phyloP scores from a whole-genome alignment of 2,797 vertebrate species.

The Sebastes paucispinis region DNA sequence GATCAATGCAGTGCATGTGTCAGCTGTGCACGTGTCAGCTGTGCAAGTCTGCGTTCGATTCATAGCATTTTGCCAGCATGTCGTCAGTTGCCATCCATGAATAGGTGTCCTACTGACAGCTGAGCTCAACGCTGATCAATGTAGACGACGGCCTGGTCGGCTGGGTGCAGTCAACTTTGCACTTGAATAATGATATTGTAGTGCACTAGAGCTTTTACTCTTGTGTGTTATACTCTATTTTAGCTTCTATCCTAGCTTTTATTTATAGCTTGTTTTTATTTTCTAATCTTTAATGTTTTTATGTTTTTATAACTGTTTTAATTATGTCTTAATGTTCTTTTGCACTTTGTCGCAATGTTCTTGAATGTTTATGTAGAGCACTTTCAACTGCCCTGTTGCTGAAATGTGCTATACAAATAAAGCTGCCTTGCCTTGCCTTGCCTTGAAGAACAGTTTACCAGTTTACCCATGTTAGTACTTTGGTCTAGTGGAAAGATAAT shows the following conservation, averaged over 20 bases:
- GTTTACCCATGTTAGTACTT: neutral
- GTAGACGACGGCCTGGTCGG: neutral
- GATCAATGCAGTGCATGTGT: constrained; percentile 49
- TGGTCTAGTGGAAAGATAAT: neutral
- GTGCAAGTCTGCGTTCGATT: neutral
- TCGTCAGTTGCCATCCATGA: neutral
- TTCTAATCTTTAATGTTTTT: too few relatives aligned
- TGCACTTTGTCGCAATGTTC: too few relatives aligned
- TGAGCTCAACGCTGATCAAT: neutral
- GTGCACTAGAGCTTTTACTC: accelerated
- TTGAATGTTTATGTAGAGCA: too few relatives aligned
- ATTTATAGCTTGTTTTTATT: too few relatives aligned
- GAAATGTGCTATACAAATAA: too few relatives aligned
- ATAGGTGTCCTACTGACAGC: neutral
- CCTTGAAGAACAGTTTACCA: too few relatives aligned
- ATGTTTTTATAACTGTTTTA: too few relatives aligned
- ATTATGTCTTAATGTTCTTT: too few relatives aligned
- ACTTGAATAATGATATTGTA: neutral
- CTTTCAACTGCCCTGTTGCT: too few relatives aligned
- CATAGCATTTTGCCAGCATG: neutral
- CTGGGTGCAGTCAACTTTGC: neutral
- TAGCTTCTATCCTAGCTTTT: too few relatives aligned
- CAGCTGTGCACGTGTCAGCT: neutral
- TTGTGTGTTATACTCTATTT: accelerated
- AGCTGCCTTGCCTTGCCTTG: too few relatives aligned